Conservation (phyloP, 2,888 invertebrate species). For the Silvanus unidentatus region DNA sequence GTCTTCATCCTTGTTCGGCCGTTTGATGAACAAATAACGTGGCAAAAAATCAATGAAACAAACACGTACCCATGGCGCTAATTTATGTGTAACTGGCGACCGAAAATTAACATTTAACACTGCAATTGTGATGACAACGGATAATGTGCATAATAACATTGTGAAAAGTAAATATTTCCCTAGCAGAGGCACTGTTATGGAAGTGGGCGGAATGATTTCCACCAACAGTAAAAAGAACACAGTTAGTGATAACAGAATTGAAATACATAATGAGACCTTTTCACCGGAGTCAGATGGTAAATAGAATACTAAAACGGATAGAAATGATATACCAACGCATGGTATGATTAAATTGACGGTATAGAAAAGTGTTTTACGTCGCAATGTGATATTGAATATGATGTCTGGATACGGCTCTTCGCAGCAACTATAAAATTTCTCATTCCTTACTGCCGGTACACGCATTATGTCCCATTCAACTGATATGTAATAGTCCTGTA, state of each 20-base stretch:
- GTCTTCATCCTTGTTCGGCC: conserved; percentile 76
- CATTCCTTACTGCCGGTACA: conserved; percentile 83
- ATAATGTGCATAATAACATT: conserved; percentile 89
- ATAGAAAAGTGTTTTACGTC: conserved; percentile 94
- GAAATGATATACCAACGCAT: conserved; percentile 93
- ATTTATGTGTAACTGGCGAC: conserved; percentile 86
- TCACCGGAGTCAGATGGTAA: conserved; percentile 96
- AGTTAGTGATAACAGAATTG: conserved; percentile 85
- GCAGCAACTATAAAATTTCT: conserved; percentile 95
- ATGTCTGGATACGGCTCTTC: conserved; percentile 96
- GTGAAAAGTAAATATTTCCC: conserved; percentile 92
- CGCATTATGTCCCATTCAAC: conserved; percentile 98
- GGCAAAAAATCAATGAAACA: conserved; percentile 83
- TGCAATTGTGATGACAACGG: conserved; percentile 88
- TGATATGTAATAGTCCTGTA: conserved; percentile 91
- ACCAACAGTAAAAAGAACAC: conserved; percentile 90
- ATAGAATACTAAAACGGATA: conserved; percentile 96
- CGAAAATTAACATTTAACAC: conserved; percentile 90
- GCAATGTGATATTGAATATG: conserved; percentile 91
- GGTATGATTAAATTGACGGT: conserved; percentile 96
- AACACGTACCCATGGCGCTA: conserved; percentile 86
- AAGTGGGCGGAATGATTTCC: conserved; percentile 92
- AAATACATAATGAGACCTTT: conserved; percentile 94
- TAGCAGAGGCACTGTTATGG: conserved; percentile 82
- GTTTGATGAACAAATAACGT: conserved; percentile 79